These are phyloP conservation scores for Volucella inanis DNA, from an alignment of 2,888 invertebrate species.

Conservation along the genomic window DNA sequence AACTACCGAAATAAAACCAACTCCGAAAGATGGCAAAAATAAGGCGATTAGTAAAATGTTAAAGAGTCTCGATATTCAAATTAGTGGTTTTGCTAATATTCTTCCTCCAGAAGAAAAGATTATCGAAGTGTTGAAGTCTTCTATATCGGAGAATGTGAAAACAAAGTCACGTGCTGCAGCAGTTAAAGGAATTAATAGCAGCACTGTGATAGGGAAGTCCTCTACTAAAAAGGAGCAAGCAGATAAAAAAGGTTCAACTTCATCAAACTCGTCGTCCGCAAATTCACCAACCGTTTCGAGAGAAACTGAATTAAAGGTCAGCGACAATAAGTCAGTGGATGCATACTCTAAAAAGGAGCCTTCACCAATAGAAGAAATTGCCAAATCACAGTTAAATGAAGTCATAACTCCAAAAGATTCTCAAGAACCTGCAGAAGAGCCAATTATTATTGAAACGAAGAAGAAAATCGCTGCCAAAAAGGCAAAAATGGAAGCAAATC, in stretches of 20 bases:
- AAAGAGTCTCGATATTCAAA: conserved; percentile 82
- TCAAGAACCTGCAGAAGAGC: conserved; percentile 35
- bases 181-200: conserved; percentile 80
- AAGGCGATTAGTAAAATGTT: conserved; percentile 83
- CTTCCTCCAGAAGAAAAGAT: conserved; percentile 81
- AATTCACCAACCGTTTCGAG: conserved; percentile 37
- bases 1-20: conserved; percentile 75
- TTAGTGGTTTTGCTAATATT: conserved; percentile 81
- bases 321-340: conserved; percentile 9
- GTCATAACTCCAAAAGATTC: conserved; percentile 3
- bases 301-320: conserved; percentile 19
- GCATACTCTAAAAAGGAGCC: conserved; percentile 24
- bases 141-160: conserved; percentile 83
- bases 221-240: conserved; percentile 29
- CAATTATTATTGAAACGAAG: conserved; percentile 57
- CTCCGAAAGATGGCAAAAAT: conserved; percentile 81
- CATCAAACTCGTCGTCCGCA: conserved; percentile 20
- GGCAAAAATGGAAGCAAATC: conserved; percentile 71
- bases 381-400: background rate
- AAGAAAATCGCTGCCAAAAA: conserved; percentile 75
- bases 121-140: conserved; percentile 81
- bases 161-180: conserved; percentile 83
- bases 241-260: conserved; percentile 39
- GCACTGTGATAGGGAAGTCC: conserved; percentile 33
- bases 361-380: conserved; percentile 8